A percentile compares a stretch with the other conserved stretches of the same genome.
Conservation (phyloP, 2,113 vertebrate species). For the Cardinalis cardinalis region DNA sequence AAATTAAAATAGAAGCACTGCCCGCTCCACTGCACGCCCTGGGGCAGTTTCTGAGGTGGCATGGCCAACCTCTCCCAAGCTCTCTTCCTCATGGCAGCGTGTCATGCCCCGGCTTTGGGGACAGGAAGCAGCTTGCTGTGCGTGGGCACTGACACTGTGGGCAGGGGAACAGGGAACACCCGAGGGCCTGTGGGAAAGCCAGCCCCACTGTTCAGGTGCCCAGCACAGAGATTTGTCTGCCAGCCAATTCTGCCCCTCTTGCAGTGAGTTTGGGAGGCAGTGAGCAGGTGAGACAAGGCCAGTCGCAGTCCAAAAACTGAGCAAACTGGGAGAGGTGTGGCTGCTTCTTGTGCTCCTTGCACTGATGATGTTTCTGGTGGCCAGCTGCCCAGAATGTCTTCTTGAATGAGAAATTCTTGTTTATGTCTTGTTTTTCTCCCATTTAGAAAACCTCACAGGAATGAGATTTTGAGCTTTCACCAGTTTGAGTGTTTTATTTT, state of each 20-base stretch:
- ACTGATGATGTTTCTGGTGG: not conserved
- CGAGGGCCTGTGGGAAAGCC: accelerated
- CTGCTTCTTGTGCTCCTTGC: not conserved
- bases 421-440: not conserved
- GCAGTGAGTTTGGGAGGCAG: not conserved
- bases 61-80: not conserved
- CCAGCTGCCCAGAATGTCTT: not conserved
- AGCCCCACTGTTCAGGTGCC: not conserved
- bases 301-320: not conserved
- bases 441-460: not conserved
- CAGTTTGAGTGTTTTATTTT: not conserved
- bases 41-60: not conserved
- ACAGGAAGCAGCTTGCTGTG: not conserved
- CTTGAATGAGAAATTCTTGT: not conserved
- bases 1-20: not conserved
- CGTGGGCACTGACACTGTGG: accelerated
- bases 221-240: not conserved
- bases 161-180: accelerated
- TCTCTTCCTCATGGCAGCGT: not conserved
- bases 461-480: not conserved
- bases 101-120: not conserved
- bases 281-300: not conserved
- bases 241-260: not conserved
- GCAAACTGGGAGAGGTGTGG: not conserved
- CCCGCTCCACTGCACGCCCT: not conserved